A percentile compares a stretch with the other conserved stretches of the same genome.
phyloP scores from a whole-genome alignment of 2,113 vertebrate species.

The Sus scrofa region T2T-Sscrofa CM000826.6:136952501-136953000 shows the following conservation, averaged over 20 bases:
- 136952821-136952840: not conserved
- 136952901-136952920: not conserved
- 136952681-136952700: not conserved
- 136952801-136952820: not conserved
- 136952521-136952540: not conserved
- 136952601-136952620: not conserved
- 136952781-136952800: not conserved
- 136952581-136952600: too few relatives aligned
- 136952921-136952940: not conserved
- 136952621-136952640: too few relatives aligned
- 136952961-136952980: too few relatives aligned
- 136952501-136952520: not conserved
- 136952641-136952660: not conserved
- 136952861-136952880: not conserved
- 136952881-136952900: not conserved
- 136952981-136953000: not conserved
- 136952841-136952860: not conserved
- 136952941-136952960: not conserved
- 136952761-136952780: not conserved
- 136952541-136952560: not conserved
- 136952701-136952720: not conserved
- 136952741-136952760: not conserved
- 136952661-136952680: not conserved
- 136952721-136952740: not conserved
- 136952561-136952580: not conserved